These are phyloP conservation scores for Darevskia nairensis DNA, from an alignment of 2,797 vertebrate genomes.

Conservation along the genomic window DNA sequence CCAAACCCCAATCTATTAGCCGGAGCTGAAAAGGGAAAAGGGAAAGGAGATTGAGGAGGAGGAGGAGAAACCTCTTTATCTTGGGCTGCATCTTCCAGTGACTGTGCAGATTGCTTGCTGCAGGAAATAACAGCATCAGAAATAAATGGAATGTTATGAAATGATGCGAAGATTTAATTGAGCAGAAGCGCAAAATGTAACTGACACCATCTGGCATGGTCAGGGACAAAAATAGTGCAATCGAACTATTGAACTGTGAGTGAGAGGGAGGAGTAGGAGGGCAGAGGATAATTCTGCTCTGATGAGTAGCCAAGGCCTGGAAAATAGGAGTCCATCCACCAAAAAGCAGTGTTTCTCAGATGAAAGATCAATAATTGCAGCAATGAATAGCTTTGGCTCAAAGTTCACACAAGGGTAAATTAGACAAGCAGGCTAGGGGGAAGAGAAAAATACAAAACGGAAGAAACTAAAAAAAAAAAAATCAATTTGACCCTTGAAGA, in stretches of 20 bases:
- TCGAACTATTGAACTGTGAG: neutral
- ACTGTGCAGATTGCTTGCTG: neutral
- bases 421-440: neutral
- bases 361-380: neutral
- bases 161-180: neutral
- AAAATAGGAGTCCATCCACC: neutral
- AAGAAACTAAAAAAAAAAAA: too few relatives aligned
- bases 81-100: neutral
- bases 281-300: neutral
- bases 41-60: neutral
- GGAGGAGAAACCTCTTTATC: too few relatives aligned
- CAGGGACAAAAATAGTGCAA: neutral
- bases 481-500: neutral
- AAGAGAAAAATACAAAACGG: neutral
- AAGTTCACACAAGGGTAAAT: neutral
- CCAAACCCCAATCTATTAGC: constrained; percentile 88
- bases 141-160: neutral
- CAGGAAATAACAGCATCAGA: neutral
- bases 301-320: neutral
- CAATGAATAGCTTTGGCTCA: neutral
- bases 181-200: neutral
- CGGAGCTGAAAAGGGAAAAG: constrained; percentile 75
- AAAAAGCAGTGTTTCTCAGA: neutral
- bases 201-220: too few relatives aligned
- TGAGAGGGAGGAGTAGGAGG: neutral